phyloP scores from a whole-genome alignment of 23 tunicate genomes.

The Trididemnum clinides region DNA sequence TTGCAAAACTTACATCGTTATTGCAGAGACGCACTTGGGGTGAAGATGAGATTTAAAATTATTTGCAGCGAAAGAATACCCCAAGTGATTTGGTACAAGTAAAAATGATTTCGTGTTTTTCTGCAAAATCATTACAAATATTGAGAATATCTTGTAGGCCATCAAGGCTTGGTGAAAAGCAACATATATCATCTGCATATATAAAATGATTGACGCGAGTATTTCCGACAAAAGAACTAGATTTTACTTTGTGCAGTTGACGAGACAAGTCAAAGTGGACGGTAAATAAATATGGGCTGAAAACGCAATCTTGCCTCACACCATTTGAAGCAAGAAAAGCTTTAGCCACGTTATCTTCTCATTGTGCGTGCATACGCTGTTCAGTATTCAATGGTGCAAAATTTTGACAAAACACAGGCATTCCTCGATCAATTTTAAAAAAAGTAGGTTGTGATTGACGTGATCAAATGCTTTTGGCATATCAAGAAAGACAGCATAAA shows the following conservation, averaged over 20 bases:
- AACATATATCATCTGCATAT: conserved; percentile 1
- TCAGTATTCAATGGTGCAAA: neutral
- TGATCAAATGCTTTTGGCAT: too few relatives aligned
- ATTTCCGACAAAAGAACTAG: conserved; percentile 13
- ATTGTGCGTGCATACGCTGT: neutral
- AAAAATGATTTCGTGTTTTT: neutral
- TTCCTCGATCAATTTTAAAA: neutral
- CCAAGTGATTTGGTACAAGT: neutral
- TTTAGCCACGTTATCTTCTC: neutral
- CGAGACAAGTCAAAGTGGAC: neutral
- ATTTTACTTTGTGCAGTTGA: neutral
- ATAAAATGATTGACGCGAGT: neutral
- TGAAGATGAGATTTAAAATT: neutral
- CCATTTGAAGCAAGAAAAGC: neutral
- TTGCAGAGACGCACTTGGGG: neutral
- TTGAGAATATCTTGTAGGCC: neutral
- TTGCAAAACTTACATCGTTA: neutral
- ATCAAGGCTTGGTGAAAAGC: neutral
- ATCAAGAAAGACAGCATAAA: neutral
- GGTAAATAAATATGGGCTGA: neutral
- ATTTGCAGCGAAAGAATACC: neutral
- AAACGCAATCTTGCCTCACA: neutral
- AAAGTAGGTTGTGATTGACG: neutral
- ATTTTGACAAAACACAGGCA: neutral
- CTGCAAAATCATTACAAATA: neutral